Evolutionary conservation across 2,113 vertebrate genomes (phyloP).

Genomic region (Crocuta crocuta): DNA sequence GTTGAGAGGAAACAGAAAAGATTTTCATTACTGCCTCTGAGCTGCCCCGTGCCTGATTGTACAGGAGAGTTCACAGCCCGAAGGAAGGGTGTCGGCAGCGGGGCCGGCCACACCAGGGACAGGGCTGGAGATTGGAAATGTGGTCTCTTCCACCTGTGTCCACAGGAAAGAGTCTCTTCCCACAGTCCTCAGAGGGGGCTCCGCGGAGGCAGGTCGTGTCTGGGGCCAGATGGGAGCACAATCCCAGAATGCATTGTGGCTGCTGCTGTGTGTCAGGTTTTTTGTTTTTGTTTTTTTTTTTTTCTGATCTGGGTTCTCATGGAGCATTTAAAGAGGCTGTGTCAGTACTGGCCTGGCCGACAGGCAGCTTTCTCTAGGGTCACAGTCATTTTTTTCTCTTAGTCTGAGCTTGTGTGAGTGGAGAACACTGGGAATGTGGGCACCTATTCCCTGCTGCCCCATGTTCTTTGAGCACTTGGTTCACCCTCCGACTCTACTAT

Average conservation of each 20-base stretch:
- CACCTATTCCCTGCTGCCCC: neutral
- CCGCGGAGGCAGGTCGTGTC: accelerated
- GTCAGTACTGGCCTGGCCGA: neutral
- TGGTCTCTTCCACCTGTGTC: neutral
- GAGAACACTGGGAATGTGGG: neutral
- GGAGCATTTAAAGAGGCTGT: neutral
- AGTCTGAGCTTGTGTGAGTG: neutral
- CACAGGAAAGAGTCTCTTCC: conserved; percentile 18
- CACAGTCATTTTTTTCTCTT: neutral
- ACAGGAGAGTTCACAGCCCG: neutral
- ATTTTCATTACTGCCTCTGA: neutral
- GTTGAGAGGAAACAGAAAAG: neutral
- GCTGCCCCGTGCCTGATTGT: neutral
- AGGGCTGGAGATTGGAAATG: neutral
- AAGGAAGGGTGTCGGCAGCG: neutral
- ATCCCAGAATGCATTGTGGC: neutral
- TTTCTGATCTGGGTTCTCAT: neutral
- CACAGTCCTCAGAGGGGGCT: neutral
- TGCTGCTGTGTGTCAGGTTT: neutral
- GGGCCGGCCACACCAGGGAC: neutral
- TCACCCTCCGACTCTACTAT: neutral
- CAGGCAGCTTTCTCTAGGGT: neutral
- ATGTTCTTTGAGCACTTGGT: neutral
- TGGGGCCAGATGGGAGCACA: neutral
- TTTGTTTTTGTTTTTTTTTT: accelerated